Evolutionary conservation across 2,797 vertebrate genomes (phyloP), one percentile per base, ranked within the genome.

Genomic region (Dendrocincla fuliginosa): DNA sequence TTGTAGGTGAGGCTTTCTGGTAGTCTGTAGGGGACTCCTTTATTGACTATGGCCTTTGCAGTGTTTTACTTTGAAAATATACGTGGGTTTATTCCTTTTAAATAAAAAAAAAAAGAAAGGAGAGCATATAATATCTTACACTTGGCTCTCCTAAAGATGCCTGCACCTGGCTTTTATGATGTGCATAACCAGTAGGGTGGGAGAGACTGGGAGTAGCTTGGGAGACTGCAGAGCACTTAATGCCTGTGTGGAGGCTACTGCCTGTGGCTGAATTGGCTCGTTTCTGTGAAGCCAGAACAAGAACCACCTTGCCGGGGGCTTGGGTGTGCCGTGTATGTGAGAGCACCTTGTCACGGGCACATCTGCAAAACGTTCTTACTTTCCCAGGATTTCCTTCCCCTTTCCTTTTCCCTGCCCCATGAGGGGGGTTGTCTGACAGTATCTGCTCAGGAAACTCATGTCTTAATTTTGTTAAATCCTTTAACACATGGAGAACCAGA

Each of bases 361-460:
- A 81, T 90, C 74, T 71, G 75, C 63, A 69, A 79, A 61, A 64
- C 71, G 42, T 91, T 37, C 47, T 70, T 68, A 39, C 63, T 94
- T 95, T 95, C 83, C 87, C 83, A 94, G 91, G 85, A 84, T 90
- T 94, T 95, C 74, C 80, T 86, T 77, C 44, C 64, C 77, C 52
- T 83, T 91, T 90, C 76, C 83, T 93, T 71, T 69, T 65, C 75
- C 65, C 78, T 91, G 89, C 89, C 87, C 67, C 35, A 1, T 4
- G 1, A 84, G 79, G 74, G 71, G 75, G 57, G 25, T 93, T 94
- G 63, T 96, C 88, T 83, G 83, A 84, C 73, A 32, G 39, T 96
- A 86, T 97, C 97, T 97, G 68, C 97, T 98, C 98, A 98, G 97
- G 98, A 98, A 98, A 96, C 84, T 89, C 67, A 3, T 79, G 82